Conservation (phyloP, 92 coral and sea anemone species). For the Paramuricea clavata region DNA sequence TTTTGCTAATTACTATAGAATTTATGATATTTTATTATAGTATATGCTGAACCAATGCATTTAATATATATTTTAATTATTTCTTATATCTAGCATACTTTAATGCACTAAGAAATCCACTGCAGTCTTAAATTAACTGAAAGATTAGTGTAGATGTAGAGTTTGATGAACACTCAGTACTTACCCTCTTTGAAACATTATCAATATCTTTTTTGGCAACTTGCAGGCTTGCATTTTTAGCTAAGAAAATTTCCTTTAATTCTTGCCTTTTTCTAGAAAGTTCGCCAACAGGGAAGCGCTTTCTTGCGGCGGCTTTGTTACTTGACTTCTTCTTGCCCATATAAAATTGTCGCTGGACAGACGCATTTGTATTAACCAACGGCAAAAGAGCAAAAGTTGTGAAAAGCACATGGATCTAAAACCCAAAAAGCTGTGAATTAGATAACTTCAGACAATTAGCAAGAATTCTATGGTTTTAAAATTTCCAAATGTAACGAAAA, state of each 20-base stretch:
- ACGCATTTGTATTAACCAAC: too few species aligned
- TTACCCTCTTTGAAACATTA: constrained; percentile 12
- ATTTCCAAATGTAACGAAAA: not conserved
- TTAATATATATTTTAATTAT: too few species aligned
- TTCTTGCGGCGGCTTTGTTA: constrained; percentile 7
- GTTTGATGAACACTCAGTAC: not conserved
- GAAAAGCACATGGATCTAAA: not conserved
- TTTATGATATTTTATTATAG: not conserved
- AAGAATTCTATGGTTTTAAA: not conserved
- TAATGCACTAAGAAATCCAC: too few species aligned
- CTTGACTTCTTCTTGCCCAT: constrained; percentile 20
- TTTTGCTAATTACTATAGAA: not conserved
- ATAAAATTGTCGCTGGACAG: not conserved
- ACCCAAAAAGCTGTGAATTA: not conserved
- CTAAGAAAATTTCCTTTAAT: constrained; percentile 26
- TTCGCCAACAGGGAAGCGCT: constrained; percentile 31
- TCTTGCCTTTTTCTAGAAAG: constrained; percentile 18
- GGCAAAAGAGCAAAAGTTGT: not conserved
- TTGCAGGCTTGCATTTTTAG: not conserved
- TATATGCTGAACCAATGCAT: not conserved
- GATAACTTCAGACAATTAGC: not conserved
- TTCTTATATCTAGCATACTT: too few species aligned
- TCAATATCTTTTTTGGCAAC: not conserved
- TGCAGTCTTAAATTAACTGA: too few species aligned
- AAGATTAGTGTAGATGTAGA: too few species aligned